Conservation (phyloP, 2,113 vertebrate species). For the Eclectus roratus region DNA sequence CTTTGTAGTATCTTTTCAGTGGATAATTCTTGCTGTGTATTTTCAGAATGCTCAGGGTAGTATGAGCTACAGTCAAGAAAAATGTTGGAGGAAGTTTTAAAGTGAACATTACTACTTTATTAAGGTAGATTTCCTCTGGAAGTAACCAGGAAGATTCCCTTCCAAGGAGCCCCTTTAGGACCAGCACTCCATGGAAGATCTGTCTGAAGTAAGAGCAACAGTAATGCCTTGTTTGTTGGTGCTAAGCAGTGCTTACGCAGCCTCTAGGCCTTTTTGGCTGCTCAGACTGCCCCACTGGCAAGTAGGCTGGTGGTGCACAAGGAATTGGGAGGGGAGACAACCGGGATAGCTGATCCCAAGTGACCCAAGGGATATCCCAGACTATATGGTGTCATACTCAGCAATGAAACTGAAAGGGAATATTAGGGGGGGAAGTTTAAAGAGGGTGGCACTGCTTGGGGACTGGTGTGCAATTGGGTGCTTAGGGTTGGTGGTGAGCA, state of each 20-base stretch:
- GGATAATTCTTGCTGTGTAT: neutral
- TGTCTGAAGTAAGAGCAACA: neutral
- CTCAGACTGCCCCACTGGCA: neutral
- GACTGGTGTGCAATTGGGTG: neutral
- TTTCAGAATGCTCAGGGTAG: neutral
- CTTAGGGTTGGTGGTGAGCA: neutral
- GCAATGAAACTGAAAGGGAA: neutral
- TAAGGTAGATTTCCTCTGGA: neutral
- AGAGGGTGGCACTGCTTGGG: rapidly evolving
- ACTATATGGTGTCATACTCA: neutral
- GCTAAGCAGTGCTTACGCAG: neutral
- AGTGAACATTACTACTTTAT: neutral
- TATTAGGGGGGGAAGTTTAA: neutral
- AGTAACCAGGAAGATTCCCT: neutral
- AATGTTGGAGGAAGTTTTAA: neutral
- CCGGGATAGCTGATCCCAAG: neutral
- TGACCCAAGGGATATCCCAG: neutral
- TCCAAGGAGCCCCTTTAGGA: neutral
- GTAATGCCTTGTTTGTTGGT: neutral
- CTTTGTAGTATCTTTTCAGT: neutral
- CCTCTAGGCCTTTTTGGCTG: neutral
- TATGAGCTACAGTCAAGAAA: neutral
- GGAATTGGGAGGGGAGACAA: neutral
- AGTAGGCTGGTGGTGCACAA: neutral
- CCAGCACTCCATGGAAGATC: neutral